Percentiles rank a stretch among this genome's conserved stretches.
Evolutionary conservation across 2,113 vertebrate genomes (phyloP).

Genomic region (Dromaius novaehollandiae): DNA sequence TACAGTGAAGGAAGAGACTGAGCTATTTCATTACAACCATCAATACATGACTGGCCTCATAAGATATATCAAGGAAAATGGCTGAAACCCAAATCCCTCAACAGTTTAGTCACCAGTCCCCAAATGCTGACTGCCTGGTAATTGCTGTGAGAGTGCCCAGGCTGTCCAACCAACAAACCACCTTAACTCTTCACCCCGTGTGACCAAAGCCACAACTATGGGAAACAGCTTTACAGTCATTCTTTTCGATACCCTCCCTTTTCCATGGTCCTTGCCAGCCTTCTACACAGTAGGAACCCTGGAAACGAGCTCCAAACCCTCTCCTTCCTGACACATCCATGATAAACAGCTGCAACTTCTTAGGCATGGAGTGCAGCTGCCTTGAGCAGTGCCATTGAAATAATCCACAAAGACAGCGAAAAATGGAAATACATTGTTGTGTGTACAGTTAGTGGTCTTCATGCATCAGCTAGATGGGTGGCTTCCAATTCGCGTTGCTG

Average conservation of each 20-base stretch:
- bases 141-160: neutral
- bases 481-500: constrained; percentile 16
- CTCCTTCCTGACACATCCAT: constrained; percentile 67
- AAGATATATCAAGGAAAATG: constrained; percentile 22
- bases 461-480: constrained; percentile 45
- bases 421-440: constrained; percentile 34
- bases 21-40: constrained; percentile 14
- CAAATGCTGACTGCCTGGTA: constrained; percentile 22
- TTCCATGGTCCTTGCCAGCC: constrained; percentile 73
- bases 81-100: neutral
- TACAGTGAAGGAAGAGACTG: neutral
- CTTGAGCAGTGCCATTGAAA: constrained; percentile 55
- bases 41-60: neutral
- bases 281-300: constrained; percentile 74
- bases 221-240: constrained; percentile 63
- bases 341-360: constrained; percentile 77
- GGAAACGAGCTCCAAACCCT: constrained; percentile 63
- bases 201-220: constrained; percentile 66
- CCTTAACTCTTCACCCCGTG: neutral
- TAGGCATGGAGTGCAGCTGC: constrained; percentile 68
- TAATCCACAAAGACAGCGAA: constrained; percentile 57
- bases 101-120: constrained; percentile 5
- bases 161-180: constrained; percentile 43
- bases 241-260: constrained; percentile 60
- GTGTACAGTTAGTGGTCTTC: constrained; percentile 54